Evolutionary conservation across 2,888 invertebrate genomes (phyloP).

Genomic region (Bedellia somnulentella): DNA sequence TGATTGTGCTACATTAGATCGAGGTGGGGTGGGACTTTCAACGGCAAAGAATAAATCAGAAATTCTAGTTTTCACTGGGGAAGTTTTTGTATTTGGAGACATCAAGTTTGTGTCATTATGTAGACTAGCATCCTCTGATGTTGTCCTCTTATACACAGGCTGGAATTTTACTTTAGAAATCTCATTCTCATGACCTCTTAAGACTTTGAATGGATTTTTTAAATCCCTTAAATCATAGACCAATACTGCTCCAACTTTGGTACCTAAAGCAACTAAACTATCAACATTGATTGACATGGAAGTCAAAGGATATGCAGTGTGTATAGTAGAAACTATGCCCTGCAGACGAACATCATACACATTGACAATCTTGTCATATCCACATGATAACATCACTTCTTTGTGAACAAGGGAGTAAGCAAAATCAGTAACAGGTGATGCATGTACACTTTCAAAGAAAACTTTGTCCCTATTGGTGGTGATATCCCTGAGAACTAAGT

Average conservation of each 20-base stretch:
- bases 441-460: constrained; percentile 52
- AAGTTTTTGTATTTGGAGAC: constrained; percentile 20
- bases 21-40: constrained; percentile 28
- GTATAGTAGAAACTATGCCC: constrained; percentile 41
- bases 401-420: constrained; percentile 56
- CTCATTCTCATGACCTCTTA: constrained; percentile 52
- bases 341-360: constrained; percentile 57
- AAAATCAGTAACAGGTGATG: constrained; percentile 60
- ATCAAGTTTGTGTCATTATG: constrained; percentile 30
- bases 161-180: constrained; percentile 51
- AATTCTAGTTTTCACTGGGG: constrained; percentile 25
- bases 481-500: constrained; percentile 41
- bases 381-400: constrained; percentile 57
- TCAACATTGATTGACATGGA: constrained; percentile 41
- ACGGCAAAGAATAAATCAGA: constrained; percentile 41
- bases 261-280: constrained; percentile 54
- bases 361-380: constrained; percentile 58
- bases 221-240: constrained; percentile 60
- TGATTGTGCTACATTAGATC: constrained; percentile 18
- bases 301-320: constrained; percentile 36
- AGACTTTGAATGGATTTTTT: constrained; percentile 36
- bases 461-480: constrained; percentile 47
- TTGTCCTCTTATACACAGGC: constrained; percentile 26
- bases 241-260: constrained; percentile 53
- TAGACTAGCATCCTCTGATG: constrained; percentile 33